Evolutionary conservation across 2,797 vertebrate genomes (phyloP).

Genomic region (Acestrorhynchus altus): DNA sequence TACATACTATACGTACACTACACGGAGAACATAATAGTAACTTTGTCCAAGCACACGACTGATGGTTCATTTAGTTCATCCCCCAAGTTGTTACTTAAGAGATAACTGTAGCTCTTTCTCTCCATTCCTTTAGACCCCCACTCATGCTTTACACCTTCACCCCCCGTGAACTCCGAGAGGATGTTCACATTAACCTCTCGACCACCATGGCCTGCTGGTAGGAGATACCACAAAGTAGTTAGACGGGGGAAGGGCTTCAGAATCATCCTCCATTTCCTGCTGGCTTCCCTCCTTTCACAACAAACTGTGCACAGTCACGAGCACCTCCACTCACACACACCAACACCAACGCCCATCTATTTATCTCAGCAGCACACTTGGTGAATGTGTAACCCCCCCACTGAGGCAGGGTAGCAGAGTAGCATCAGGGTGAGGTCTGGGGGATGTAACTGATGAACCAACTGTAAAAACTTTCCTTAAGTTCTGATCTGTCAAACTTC

Average conservation of each 20-base stretch:
- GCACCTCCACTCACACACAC: constrained; percentile 18
- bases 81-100: neutral
- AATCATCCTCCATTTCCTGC: constrained; percentile 52
- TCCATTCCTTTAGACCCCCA: neutral
- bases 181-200: constrained; percentile 50
- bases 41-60: no score
- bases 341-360: constrained; percentile 44
- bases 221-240: constrained; percentile 52
- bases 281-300: constrained; percentile 44
- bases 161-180: constrained; percentile 37
- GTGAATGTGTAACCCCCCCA: constrained; percentile 25
- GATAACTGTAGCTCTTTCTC: constrained; percentile 38
- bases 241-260: constrained; percentile 45
- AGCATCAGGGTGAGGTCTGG: constrained; percentile 41
- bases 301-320: constrained; percentile 34
- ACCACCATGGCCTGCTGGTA: constrained; percentile 46
- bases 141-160: constrained; percentile 37
- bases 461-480: neutral
- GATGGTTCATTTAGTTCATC: no score
- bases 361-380: constrained; percentile 53
- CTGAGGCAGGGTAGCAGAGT: neutral
- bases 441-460: constrained; percentile 11
- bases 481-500: no score
- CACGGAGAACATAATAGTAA: no score
- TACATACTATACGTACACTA: no score